Evolutionary conservation across 2,888 invertebrate genomes (phyloP).

Genomic region (Neoitamus cyanurus): DNA sequence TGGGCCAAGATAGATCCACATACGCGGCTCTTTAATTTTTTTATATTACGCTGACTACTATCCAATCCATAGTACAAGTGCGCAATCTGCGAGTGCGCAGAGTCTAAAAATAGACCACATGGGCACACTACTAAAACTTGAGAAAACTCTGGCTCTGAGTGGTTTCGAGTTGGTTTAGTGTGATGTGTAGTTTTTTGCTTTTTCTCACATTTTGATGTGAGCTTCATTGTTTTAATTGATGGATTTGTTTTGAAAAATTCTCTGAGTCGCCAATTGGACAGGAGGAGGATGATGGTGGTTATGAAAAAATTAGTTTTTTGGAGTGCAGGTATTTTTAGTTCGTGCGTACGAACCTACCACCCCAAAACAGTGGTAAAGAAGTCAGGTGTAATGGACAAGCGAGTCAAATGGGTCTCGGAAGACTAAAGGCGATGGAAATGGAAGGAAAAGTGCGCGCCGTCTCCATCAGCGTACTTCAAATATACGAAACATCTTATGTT

Average conservation of each 20-base stretch:
- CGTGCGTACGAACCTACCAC: too few species aligned
- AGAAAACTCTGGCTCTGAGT: neutral
- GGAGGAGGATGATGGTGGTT: too few species aligned
- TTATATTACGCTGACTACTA: conserved; percentile 12
- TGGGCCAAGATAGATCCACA: neutral
- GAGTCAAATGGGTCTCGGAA: neutral
- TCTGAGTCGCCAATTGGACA: too few species aligned
- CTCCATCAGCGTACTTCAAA: neutral
- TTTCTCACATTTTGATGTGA: neutral
- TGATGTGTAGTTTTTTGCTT: neutral
- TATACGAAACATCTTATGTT: neutral
- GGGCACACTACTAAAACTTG: neutral
- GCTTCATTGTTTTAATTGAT: neutral
- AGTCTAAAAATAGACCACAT: conserved; percentile 42
- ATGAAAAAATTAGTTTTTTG: too few species aligned
- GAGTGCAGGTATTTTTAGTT: too few species aligned
- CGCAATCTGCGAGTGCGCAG: conserved; percentile 44
- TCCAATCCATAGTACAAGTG: conserved; percentile 23
- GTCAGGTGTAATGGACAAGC: neutral
- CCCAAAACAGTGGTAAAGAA: neutral
- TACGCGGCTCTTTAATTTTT: neutral
- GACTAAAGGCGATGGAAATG: neutral
- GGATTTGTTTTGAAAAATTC: neutral
- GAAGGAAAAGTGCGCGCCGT: neutral
- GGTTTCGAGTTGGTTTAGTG: neutral